phyloP scores from a whole-genome alignment of 2,888 invertebrate species.

The Syrphus vitripennis region DNA sequence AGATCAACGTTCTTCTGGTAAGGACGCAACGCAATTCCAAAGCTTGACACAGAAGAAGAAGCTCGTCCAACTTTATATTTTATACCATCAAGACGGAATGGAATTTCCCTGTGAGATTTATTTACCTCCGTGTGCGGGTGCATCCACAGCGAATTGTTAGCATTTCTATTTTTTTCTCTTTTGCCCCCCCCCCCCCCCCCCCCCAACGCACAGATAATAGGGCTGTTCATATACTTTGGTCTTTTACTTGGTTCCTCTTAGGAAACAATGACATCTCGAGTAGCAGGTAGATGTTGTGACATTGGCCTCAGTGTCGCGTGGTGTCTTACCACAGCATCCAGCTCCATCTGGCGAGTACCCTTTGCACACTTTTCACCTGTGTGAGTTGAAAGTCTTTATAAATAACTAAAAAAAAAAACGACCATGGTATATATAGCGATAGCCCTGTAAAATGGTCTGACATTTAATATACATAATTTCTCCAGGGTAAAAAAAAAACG shows the following conservation, averaged over 20 bases:
- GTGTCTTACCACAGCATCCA: conserved; percentile 18
- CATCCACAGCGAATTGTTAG: conserved; percentile 30
- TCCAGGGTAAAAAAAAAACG: not conserved
- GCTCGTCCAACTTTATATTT: conserved; percentile 19
- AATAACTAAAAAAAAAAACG: not conserved
- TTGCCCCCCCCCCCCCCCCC: not conserved
- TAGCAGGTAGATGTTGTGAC: conserved; percentile 34
- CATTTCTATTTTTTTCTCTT: not conserved
- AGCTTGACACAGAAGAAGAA: conserved; percentile 18
- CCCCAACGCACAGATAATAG: not conserved
- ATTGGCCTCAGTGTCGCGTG: conserved; percentile 48
- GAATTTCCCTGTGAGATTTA: conserved; percentile 42
- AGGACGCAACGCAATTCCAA: conserved; percentile 3
- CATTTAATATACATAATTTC: conserved; percentile 62
- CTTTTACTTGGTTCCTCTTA: conserved; percentile 12
- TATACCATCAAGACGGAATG: conserved; percentile 16
- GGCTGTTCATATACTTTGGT: not conserved
- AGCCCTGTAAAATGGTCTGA: conserved; percentile 20
- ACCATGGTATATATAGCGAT: conserved; percentile 43
- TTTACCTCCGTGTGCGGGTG: conserved; percentile 19
- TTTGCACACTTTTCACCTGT: conserved; percentile 45
- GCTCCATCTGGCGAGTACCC: not conserved
- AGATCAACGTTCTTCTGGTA: conserved; percentile 37
- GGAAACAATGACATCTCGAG: conserved; percentile 51
- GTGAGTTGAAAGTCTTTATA: conserved; percentile 15